Percentiles rank a stretch among this genome's conserved stretches.
These are phyloP conservation scores for Monopterus albus DNA, from an alignment of 2,113 vertebrate species.

Conservation along the genomic window DNA sequence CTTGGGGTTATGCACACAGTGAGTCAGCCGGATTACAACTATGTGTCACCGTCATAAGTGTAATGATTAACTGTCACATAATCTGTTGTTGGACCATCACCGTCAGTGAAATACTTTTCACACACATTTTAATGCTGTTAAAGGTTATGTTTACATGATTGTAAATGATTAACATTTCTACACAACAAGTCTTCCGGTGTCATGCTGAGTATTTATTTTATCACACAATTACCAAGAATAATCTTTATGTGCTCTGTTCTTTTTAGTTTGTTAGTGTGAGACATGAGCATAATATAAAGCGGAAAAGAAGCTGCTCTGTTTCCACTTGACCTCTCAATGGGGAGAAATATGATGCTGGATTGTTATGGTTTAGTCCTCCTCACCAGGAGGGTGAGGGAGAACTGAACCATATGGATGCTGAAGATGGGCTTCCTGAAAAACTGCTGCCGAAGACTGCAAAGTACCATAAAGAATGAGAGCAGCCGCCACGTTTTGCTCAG, in stretches of 20 bases:
- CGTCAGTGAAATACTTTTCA: not conserved
- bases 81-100: constrained; percentile 7
- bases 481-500: constrained; percentile 92
- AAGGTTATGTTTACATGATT: not conserved
- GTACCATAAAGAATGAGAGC: constrained; percentile 95
- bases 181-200: not conserved
- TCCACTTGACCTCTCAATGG: not conserved
- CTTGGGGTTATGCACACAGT: constrained; percentile 9
- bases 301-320: not conserved
- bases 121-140: not conserved
- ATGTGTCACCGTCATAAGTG: constrained; percentile 45
- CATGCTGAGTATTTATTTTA: not conserved
- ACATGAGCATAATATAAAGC: not conserved
- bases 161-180: not conserved
- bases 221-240: not conserved
- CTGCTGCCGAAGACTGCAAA: constrained; percentile 92
- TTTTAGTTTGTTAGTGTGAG: not conserved
- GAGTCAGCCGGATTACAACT: constrained; percentile 21
- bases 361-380: no score
- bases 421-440: constrained; percentile 95
- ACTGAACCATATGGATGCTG: constrained; percentile 85
- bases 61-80: constrained; percentile 75
- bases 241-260: not conserved
- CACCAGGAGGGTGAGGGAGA: no score
- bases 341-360: not conserved